Evolutionary conservation across 2,797 vertebrate species (phyloP).

Genomic region (Xenentodon cancila): DNA sequence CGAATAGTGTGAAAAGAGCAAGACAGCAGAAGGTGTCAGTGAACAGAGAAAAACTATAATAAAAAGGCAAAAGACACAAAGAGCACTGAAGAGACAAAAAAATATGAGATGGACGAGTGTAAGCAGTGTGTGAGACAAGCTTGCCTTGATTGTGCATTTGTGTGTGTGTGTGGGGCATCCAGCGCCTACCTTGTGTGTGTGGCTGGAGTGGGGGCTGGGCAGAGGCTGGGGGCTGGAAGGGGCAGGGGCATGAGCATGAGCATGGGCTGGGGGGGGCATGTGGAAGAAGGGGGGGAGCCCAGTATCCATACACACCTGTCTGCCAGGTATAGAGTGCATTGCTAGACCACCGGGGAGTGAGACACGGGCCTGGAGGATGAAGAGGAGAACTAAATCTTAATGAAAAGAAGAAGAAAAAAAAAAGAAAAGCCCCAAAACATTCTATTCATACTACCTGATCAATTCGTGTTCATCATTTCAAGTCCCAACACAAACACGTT

Average conservation of each 20-base stretch:
- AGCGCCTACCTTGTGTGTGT: conserved; percentile 79
- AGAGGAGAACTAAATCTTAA: not conserved
- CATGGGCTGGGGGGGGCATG: conserved; percentile 77
- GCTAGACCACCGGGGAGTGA: conserved; percentile 78
- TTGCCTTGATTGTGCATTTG: conserved; percentile 1
- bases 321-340: conserved; percentile 83
- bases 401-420: no score
- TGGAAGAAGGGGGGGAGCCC: conserved; percentile 78
- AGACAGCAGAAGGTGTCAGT: no score
- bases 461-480: not conserved
- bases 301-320: conserved; percentile 86
- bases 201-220: conserved; percentile 80
- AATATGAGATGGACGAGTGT: no score
- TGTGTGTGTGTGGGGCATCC: conserved; percentile 42
- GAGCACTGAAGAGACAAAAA: no score
- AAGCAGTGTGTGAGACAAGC: no score
- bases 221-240: conserved; percentile 79
- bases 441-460: no score
- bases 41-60: no score
- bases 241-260: conserved; percentile 63
- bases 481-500: not conserved
- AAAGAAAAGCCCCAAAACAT: no score
- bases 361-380: conserved; percentile 70
- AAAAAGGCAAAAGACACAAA: no score
- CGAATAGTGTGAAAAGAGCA: no score